Base-by-base conservation (phyloP, 1,140 invertebrate genomes). In the Orussus abietinus region DNA sequence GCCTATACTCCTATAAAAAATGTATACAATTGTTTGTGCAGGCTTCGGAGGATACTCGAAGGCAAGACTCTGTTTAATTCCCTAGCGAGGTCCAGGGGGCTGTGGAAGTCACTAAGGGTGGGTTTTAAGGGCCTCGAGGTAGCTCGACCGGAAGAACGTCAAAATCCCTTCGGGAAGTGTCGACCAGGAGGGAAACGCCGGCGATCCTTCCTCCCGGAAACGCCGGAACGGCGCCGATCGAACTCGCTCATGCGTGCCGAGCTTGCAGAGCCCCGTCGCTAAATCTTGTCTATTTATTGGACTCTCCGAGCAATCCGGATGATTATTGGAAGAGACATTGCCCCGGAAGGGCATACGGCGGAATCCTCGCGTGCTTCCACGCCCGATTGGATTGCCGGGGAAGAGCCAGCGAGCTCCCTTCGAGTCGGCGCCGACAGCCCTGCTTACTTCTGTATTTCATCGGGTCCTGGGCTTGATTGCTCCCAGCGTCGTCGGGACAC, bases 251-350 rank as follows among this genome's bases (percentile, higher is more conserved):
- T 69, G 67, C 63, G 62, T 65, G 54, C 34, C n/a, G 29, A 37
- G 44, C 21, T 55, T 18, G 40, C 48, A 25, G 39, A 37, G 17
- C 21, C 44, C 45, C 50, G 37, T 41, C 45, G 49, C 53, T 57
- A 62, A 63, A 65, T 65, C 62, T 65, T 47, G 49, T 58, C 57
- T 69, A 62, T 62, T 71, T 68, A 68, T 69, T 64, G 64, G 48
- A 46, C 45, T 41, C 56, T 55, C 35, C 46, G 19, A 55, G 54
- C 54, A 47, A 55, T 56, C 45, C 42, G 19, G 51, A 64, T 61
- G 54, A 62, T 68, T 59, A 59, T 64, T 46, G 47, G 51, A 46
- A 32, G 42, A 57, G 52, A 62, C 47, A 55, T 56, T 47, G 50
- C 36, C 43, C 15, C 28, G 32, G 34, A 13, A 38, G 13, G 28